Base-by-base conservation (phyloP, 2,797 vertebrate species). In the Pteronotus mesoamericanus region DNA sequence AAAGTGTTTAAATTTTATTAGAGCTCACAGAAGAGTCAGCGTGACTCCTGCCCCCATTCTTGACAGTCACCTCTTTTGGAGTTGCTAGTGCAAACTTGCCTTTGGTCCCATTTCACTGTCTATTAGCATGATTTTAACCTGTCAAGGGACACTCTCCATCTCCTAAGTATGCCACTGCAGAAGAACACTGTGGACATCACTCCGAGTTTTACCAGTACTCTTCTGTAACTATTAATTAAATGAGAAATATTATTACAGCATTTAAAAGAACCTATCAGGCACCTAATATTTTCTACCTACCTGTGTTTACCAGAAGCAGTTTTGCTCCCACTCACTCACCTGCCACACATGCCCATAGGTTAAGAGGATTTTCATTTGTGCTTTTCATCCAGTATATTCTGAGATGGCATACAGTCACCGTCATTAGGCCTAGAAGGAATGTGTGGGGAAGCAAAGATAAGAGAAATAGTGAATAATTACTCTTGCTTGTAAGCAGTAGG, bases 161-260 rank as follows among this genome's bases (percentile, higher is more conserved):
- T 82, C 29, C n/a, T 93, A 48, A 44, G 29, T 53, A 16, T 16
- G 51, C 2, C 0, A 32, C 37, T 89, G 16, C 9, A 14, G 24
- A 89, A 16, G 14, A 83, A 72, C 44, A 94, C 51, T 29, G 15
- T 66, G 78, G 69, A 24, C 91, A 94, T 68, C 22, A 64, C 37
- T 64, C 85, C 57, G 77, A 86, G 72, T 39, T 53, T 90, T 80
- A 71, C 51, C 42, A 72, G 39, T 61, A 79, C 51, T 96, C 42
- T 91, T 80, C 68, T 92, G 74, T 92, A 48, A 91, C 87, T 97
- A 19, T 90, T 92, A 94, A 96, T 97, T 96, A 95, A 91, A 84
- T 42, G 39, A 94, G 82, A 94, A 97, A 96, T 96, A 91, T 96
- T 96, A 93, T 92, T 96, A 94, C 78, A 97, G 72, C 29, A 59